Evolutionary conservation across 2,797 vertebrate species (phyloP), one percentile per base, ranked within the genome.

Genomic region (Lepidocolaptes lacrymiger): DNA sequence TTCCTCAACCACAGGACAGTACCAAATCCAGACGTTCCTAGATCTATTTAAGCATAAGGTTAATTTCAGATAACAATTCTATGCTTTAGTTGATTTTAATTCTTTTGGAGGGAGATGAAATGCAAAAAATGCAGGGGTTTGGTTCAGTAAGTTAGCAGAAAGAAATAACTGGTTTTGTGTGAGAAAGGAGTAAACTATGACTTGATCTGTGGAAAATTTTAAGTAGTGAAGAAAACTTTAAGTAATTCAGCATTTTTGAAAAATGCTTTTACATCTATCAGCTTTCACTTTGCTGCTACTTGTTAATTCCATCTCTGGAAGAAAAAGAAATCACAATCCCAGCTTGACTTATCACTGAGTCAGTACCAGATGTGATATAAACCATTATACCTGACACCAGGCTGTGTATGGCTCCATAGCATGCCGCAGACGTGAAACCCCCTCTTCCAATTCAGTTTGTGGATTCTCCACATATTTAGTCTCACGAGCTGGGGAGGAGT

Each of bases 351-450:
- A 56, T 4, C n/a, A 51, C 32, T 44, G 36, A 78, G 49, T 19
- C 55, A 72, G 15, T 36, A 49, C 11, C 48, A 51, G 69, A 64
- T 39, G 37, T 11, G 75, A 77, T 32, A 80, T 19, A 93, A 95
- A 96, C 72, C 85, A 58, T 43, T 83, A 10, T 97, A 99, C 99
- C 98, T 99, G 98, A 96, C 98, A 98, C 98, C 98, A 98, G 91
- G 68, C 83, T 8, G 98, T 98, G 74, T 99, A 99, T 1, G 99
- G 99, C 80, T 98, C 95, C 2, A 97, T 97, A 83, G 97, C 94
- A 14, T 97, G 98, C 95, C 99, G 98, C 63, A 99, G 86, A 14
- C 79, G 97, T 1, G 98, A 97, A 28, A 99, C 96, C 18, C 96
- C 97, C 93, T 99, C 97, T 96, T 99, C 99, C 97, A 99, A 36